phyloP scores from a whole-genome alignment of 2,797 vertebrate genomes.

The Gorsachius magnificus region DNA sequence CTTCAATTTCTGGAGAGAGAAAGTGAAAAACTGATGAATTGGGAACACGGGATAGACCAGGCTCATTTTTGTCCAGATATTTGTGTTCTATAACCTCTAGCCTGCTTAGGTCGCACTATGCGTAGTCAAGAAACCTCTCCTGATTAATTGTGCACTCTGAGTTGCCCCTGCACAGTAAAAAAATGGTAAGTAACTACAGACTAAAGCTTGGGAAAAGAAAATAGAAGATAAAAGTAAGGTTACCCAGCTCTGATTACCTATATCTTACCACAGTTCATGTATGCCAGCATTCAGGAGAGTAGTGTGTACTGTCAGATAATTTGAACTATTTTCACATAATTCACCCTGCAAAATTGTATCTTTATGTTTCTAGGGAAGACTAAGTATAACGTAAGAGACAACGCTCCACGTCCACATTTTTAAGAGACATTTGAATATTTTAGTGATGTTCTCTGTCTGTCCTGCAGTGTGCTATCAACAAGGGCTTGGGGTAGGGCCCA shows the following conservation, averaged over 20 bases:
- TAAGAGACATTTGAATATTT: background rate
- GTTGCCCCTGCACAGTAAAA: background rate
- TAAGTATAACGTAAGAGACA: constrained; percentile 3
- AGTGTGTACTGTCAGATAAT: background rate
- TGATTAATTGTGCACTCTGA: background rate
- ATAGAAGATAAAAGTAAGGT: background rate
- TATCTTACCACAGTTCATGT: background rate
- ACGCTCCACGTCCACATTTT: background rate
- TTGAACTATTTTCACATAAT: background rate
- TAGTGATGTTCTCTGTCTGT: background rate
- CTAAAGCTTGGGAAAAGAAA: background rate
- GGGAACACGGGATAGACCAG: background rate
- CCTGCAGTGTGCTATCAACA: background rate
- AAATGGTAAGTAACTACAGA: background rate
- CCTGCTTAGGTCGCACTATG: background rate
- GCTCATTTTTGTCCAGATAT: background rate
- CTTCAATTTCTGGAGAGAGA: background rate
- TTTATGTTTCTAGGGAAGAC: constrained; percentile 23
- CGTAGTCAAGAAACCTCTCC: background rate
- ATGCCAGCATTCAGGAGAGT: background rate
- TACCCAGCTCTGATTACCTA: background rate
- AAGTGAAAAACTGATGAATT: background rate
- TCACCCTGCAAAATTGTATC: background rate
- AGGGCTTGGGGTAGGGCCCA: background rate
- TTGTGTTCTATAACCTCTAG: background rate